Base-by-base conservation (phyloP, 2,888 invertebrate species). In the Drosophila nigritarsus region DNA sequence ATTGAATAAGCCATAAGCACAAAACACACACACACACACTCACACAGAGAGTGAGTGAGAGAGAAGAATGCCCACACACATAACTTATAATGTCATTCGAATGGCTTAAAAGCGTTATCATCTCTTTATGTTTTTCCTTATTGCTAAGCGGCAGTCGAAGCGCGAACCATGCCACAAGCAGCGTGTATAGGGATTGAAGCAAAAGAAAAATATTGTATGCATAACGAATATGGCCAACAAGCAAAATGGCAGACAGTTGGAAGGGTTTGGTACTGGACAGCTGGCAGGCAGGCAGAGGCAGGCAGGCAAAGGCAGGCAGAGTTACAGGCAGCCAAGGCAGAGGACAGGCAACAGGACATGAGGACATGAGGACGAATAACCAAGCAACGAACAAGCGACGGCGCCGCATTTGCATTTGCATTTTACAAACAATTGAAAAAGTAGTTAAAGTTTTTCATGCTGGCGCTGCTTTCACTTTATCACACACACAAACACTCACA, bases 401-500 rank as follows among this genome's bases (percentile, higher is more conserved):
- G 75, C 62, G 64, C 48, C 63, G 51, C 68, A 76, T 80, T 79
- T 78, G 87, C 87, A 87, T 87, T 89, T 87, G 87, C 87, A 87
- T 87, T 87, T 89, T 87, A 84, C 87, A 87, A 87, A 87, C 87
- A 87, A 89, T 87, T 87, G 89, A 87, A 89, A 87, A 87, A 87
- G 87, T 87, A 89, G 87, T 89, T 87, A 89, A 87, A 84, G 81
- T 87, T 89, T 87, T 89, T 83, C 76, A 72, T 86, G 74, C 78
- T 71, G 54, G 55, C 70, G 73, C 63, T 77, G 83, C 83, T 83
- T 81, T 79, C 83, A 85, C 79, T 87, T 83, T 83, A 83, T 83
- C 83, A 81, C 78, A 76, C 55, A 75, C 69, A 54, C 56, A 66
- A 53, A 53, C 65, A 66, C 51, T 4, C n/a, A 53, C 2, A 42